phyloP scores from a whole-genome alignment of 2,888 invertebrate genomes.

The Xestia ashworthii region DNA sequence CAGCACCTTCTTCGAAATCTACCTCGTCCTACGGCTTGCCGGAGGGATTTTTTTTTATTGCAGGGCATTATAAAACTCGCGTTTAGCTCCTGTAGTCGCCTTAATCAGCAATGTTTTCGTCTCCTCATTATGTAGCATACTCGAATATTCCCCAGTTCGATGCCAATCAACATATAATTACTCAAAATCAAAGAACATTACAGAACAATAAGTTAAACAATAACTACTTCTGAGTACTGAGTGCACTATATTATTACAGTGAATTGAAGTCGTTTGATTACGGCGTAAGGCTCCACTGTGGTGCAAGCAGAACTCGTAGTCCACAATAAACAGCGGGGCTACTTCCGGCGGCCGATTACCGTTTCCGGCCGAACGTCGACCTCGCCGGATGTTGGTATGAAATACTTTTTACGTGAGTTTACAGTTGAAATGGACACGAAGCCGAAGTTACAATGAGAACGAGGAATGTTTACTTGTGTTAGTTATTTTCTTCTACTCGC shows the following conservation, averaged over 20 bases:
- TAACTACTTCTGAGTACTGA: slow-evolving; percentile 30
- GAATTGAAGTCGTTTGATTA: slow-evolving; percentile 45
- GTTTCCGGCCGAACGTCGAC: slow-evolving; percentile 70
- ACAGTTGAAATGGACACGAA: slow-evolving; percentile 43
- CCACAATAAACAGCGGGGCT: slow-evolving; percentile 73
- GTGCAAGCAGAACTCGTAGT: slow-evolving; percentile 56
- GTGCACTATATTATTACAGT: slow-evolving; percentile 47
- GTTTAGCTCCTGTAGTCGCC: no score
- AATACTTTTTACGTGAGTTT: slow-evolving; percentile 70
- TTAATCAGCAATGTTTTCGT: not conserved
- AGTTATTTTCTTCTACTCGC: no score
- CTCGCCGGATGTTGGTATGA: slow-evolving; percentile 70
- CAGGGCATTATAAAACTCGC: no score
- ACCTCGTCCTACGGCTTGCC: no score
- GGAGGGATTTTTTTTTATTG: no score
- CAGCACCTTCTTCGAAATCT: no score
- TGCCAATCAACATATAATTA: slow-evolving; percentile 23
- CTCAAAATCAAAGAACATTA: slow-evolving; percentile 31
- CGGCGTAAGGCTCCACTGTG: slow-evolving; percentile 34
- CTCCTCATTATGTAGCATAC: not conserved
- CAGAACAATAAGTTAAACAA: slow-evolving; percentile 42
- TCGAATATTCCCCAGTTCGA: not conserved
- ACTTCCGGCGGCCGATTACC: slow-evolving; percentile 75
- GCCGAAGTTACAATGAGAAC: slow-evolving; percentile 42
- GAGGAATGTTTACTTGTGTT: not conserved